phyloP scores from a whole-genome alignment of 2,888 invertebrate genomes.

The Acanthacorydalis orientalis region DNA sequence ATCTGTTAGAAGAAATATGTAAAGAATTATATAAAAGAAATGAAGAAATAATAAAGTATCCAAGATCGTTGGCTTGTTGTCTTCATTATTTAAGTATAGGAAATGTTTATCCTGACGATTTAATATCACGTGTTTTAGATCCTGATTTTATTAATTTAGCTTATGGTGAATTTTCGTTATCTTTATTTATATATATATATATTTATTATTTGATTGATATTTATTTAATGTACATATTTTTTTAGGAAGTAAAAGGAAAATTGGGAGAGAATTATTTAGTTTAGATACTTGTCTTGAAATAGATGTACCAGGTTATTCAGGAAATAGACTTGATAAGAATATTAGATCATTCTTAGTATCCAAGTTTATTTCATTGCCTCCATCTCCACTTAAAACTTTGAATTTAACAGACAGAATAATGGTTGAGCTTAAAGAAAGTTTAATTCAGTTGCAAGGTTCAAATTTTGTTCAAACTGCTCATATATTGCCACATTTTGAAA shows the following conservation, averaged over 20 bases:
- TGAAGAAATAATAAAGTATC: constrained; percentile 37
- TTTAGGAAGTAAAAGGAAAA: constrained; percentile 8
- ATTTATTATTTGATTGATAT: constrained; percentile 15
- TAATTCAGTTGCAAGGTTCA: constrained; percentile 30
- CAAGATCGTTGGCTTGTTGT: constrained; percentile 40
- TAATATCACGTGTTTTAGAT: constrained; percentile 38
- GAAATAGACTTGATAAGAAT: constrained; percentile 33
- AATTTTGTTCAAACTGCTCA: constrained; percentile 34
- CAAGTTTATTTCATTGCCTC: constrained; percentile 40
- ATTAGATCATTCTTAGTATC: constrained; percentile 35
- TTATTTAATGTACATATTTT: constrained; percentile 2
- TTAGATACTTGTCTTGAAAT: constrained; percentile 44
- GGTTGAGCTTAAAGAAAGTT: constrained; percentile 33
- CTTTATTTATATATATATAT: neutral
- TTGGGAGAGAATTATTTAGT: constrained; percentile 41
- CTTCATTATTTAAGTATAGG: constrained; percentile 40
- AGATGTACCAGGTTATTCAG: constrained; percentile 38
- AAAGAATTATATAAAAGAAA: constrained; percentile 34
- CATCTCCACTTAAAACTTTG: constrained; percentile 28
- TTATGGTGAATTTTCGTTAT: constrained; percentile 26
- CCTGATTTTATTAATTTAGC: constrained; percentile 35
- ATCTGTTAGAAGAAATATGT: constrained; percentile 28
- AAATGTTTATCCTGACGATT: constrained; percentile 36
- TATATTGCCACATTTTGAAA: constrained; percentile 49
- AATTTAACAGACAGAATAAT: constrained; percentile 39